Percentiles rank a stretch among this genome's conserved stretches.
phyloP scores from a whole-genome alignment of 2,113 vertebrate genomes.

The Calidris pugnax region DNA sequence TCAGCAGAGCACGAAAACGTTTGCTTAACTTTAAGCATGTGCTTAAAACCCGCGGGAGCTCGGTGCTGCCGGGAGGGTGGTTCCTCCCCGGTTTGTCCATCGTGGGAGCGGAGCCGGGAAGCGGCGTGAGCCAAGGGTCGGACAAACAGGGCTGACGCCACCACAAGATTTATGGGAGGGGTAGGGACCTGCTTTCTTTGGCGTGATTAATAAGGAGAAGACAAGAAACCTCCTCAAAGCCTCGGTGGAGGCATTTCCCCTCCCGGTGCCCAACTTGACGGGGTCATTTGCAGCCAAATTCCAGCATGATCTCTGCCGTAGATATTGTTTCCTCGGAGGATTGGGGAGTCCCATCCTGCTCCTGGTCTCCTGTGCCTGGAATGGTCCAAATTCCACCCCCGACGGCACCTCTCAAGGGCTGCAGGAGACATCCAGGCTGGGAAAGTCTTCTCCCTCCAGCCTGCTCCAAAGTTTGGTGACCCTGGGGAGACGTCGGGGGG shows the following conservation, averaged over 20 bases:
- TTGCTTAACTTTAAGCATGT: background rate
- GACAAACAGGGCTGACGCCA: background rate
- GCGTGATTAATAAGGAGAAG: constrained; percentile 33
- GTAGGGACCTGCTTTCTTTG: background rate
- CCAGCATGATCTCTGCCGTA: rapidly evolving
- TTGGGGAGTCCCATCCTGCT: background rate
- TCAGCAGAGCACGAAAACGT: background rate
- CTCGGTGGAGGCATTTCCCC: background rate
- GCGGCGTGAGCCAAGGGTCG: background rate
- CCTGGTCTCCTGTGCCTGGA: background rate
- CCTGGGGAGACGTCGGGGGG: background rate
- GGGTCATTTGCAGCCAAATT: background rate
- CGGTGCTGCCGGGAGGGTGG: background rate
- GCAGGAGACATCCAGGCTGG: background rate
- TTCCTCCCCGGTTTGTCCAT: background rate
- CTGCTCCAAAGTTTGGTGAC: background rate
- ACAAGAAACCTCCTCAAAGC: constrained; percentile 13
- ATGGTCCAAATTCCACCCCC: background rate
- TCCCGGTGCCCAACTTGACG: background rate
- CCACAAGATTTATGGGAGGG: background rate
- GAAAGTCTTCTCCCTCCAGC: background rate
- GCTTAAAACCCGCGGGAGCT: background rate
- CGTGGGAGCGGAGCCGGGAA: background rate
- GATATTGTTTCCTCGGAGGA: background rate
- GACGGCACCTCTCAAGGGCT: rapidly evolving